phyloP scores from a whole-genome alignment of 2,888 invertebrate genomes.

The Theodoxus fluviatilis region DNA sequence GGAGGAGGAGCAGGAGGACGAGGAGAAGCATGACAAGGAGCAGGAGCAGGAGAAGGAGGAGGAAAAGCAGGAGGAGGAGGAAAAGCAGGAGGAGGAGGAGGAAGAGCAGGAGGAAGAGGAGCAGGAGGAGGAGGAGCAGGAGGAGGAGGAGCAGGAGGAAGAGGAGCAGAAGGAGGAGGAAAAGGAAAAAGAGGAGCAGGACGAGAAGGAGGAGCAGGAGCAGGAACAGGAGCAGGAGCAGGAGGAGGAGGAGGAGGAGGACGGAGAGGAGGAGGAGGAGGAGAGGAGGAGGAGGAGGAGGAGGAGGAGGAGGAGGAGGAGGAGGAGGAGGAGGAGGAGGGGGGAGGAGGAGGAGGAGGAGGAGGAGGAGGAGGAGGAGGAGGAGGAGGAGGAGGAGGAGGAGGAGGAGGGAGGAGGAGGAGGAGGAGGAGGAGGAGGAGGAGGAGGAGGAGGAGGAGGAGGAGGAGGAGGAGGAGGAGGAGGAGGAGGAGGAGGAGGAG shows the following conservation, averaged over 20 bases:
- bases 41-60: not conserved
- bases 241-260: not conserved
- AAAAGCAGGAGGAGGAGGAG: not conserved
- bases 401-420: not conserved
- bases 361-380: not conserved
- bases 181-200: not conserved
- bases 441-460: constrained; percentile 10
- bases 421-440: constrained; percentile 18
- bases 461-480: not conserved
- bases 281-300: not conserved
- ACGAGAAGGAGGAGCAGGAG: not conserved
- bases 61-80: not conserved
- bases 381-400: constrained; percentile 4
- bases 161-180: not conserved
- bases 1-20: not conserved
- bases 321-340: not conserved
- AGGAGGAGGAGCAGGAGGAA: not conserved
- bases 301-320: not conserved
- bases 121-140: not conserved
- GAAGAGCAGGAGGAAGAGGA: not conserved
- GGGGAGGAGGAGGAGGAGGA: not conserved
- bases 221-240: not conserved
- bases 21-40: constrained; percentile 5
- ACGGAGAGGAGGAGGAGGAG: not conserved
- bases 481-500: constrained; percentile 7